phyloP scores from a whole-genome alignment of 1,140 invertebrate species.

The Eubasilissa regina region DNA sequence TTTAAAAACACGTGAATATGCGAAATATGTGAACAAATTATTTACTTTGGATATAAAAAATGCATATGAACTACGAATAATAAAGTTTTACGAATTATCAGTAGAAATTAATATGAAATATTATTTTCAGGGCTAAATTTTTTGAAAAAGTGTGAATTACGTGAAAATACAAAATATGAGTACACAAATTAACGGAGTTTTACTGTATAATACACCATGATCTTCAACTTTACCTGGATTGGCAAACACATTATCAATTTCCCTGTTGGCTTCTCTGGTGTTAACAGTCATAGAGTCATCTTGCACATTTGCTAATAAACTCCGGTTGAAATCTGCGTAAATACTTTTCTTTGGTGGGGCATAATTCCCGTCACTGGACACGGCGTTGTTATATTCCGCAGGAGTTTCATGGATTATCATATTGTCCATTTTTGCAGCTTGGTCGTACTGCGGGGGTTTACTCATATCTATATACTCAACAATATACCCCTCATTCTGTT shows the following conservation, averaged over 20 bases:
- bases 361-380: slow-evolving; percentile 11
- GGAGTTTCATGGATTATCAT: slow-evolving; percentile 19
- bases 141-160: no score
- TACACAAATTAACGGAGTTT: no score
- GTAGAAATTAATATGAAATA: no score
- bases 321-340: slow-evolving; percentile 70
- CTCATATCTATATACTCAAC: slow-evolving; percentile 43
- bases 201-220: no score
- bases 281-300: slow-evolving; percentile 74
- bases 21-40: no score
- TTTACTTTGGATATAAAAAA: no score
- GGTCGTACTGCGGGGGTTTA: slow-evolving; percentile 31
- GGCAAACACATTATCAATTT: slow-evolving; percentile 69
- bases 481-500: slow-evolving; percentile 45
- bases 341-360: slow-evolving; percentile 65
- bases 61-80: no score
- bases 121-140: no score
- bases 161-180: no score
- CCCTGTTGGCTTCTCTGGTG: slow-evolving; percentile 74
- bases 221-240: slow-evolving; percentile 68
- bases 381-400: background rate
- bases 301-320: slow-evolving; percentile 68
- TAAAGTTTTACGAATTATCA: no score
- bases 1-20: no score
- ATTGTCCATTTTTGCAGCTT: slow-evolving; percentile 28